Conservation (phyloP, 2,888 invertebrate species). For the Operophtera brumata region DNA sequence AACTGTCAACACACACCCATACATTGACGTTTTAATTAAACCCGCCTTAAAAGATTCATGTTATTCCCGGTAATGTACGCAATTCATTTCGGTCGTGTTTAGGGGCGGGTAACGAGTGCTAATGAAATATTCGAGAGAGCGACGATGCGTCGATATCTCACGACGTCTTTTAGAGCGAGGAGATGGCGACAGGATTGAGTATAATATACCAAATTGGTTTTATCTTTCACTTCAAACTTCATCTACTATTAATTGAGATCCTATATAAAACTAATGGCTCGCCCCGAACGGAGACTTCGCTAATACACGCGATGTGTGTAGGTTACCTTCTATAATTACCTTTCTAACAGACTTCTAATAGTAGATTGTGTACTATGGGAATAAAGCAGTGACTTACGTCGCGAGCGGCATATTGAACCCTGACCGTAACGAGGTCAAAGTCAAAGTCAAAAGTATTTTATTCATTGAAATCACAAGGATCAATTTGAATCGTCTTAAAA, state of each 20-base stretch:
- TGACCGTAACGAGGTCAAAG: too few relatives aligned
- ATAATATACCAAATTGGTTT: constrained; percentile 7
- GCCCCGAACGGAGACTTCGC: too few relatives aligned
- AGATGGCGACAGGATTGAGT: constrained; percentile 3
- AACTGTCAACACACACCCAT: constrained; percentile 5
- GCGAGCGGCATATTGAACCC: too few relatives aligned
- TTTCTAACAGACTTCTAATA: too few relatives aligned
- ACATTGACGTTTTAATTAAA: constrained; percentile 21
- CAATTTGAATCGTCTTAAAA: too few relatives aligned
- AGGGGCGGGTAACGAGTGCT: constrained; percentile 40
- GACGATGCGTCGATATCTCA: constrained; percentile 52
- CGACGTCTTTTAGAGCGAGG: constrained; percentile 18
- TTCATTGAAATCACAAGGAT: too few relatives aligned
- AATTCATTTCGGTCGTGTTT: constrained; percentile 33
- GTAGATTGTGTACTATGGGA: too few relatives aligned
- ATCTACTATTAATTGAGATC: background rate
- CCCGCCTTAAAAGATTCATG: constrained; percentile 23
- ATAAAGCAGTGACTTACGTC: too few relatives aligned
- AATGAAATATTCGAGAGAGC: constrained; percentile 58
- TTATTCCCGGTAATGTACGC: constrained; percentile 25
- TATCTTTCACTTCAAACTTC: background rate
- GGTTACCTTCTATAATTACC: too few relatives aligned
- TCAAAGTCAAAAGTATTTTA: too few relatives aligned
- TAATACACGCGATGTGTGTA: too few relatives aligned
- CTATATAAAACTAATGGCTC: too few relatives aligned